Base-by-base conservation (phyloP, 2,888 invertebrate species). In the Empis stercorea region DNA sequence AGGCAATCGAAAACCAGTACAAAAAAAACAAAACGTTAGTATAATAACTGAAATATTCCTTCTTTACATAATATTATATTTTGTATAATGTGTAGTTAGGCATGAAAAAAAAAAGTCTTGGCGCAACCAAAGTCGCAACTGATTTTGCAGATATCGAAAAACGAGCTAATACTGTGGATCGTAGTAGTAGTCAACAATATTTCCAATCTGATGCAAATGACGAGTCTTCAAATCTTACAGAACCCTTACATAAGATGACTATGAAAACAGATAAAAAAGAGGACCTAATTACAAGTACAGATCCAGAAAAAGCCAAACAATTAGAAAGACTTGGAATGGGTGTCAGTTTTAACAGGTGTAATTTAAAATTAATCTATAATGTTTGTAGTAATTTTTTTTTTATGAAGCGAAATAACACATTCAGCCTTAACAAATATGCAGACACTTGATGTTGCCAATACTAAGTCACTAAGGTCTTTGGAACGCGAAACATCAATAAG, bases 111-210 rank as follows among this genome's bases (percentile, higher is more conserved):
- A 81, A 86, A 37, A 87, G 88, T 0, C 72, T 97, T 46, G 97
- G 97, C 44, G 99, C 97, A 14, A 94, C 92, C 44, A 88, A 89
- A 66, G 92, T 97, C 23, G 86, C 86, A 59, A 80, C 92, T 4
- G 92, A 96, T 71, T 99, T 99, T 67, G 88, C 87, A 15, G 95
- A 94, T 62, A 80, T 97, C 51, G 96, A 97, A 70, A 81, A 84
- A 54, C 86, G 88, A 61, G 95, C 94, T 7, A 83, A 84, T 59
- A 76, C 87, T 68, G 81, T 27, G 5, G 23, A 27, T 27, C 76
- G 82, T 43, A 78, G 78, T 53, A 61, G 72, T 7, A 27, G 9
- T 27, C 5, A 27, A 27, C 4, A 9, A 27, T 6, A 27, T 6
- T 2, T 27, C 23, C 23, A 27, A 27, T 6, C 23, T 27, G 9